Percentiles rank a stretch among this genome's conserved stretches.
These are phyloP conservation scores for Salmo trutta DNA, from an alignment of 2,797 vertebrate genomes.

Conservation along the genomic window DNA sequence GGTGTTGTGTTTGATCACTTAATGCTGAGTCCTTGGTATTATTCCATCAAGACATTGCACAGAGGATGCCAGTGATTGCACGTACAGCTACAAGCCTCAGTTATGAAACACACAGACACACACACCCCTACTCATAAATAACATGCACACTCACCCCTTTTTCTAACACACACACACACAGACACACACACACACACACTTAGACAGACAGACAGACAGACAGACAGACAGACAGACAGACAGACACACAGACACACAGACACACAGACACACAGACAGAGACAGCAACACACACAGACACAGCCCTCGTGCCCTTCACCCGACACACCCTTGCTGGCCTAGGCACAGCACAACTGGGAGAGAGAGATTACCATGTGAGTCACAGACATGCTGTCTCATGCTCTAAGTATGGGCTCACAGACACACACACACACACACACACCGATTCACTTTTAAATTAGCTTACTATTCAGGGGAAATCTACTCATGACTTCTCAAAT, in stretches of 20 bases:
- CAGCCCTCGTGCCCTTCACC: neutral
- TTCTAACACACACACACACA: neutral
- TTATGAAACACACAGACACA: constrained; percentile 20
- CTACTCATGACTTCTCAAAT: neutral
- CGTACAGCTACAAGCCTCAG: constrained; percentile 25
- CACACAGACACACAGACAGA: neutral
- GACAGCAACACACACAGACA: constrained; percentile 6
- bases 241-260: too few relatives aligned
- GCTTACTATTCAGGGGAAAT: neutral
- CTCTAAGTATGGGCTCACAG: constrained; percentile 18
- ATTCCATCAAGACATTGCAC: neutral
- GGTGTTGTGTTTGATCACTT: neutral
- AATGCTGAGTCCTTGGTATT: neutral
- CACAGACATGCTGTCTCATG: constrained; percentile 52
- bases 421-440: constrained; percentile 4
- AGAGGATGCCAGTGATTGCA: neutral
- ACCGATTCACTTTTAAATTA: neutral
- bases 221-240: neutral
- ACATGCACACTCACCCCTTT: neutral
- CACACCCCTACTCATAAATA: neutral
- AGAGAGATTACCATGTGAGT: constrained; percentile 38
- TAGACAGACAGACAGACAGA: constrained; percentile 9
- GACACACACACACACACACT: neutral
- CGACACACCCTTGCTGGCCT: constrained; percentile 4
- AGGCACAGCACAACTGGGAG: neutral